phyloP scores from a whole-genome alignment of 2,797 vertebrate genomes.

The Semotilus atromaculatus region DNA sequence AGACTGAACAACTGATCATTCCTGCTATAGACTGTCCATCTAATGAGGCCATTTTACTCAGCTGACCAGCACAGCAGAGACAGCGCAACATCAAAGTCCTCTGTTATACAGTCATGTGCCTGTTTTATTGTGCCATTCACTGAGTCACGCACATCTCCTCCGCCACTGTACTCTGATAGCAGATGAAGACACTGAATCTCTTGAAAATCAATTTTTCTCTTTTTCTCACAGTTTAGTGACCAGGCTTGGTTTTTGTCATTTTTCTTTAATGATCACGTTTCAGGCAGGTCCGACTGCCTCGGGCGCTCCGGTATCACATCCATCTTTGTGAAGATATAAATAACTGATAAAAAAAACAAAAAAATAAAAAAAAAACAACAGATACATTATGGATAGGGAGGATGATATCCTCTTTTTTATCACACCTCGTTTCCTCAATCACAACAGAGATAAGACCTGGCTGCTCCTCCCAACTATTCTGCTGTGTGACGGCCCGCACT shows the following conservation, averaged over 20 bases:
- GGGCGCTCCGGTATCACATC: constrained; percentile 4
- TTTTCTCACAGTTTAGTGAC: constrained; percentile 27
- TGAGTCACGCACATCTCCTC: not conserved
- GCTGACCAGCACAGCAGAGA: constrained; percentile 21
- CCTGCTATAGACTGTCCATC: constrained; percentile 49
- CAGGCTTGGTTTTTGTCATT: not conserved
- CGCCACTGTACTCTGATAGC: not conserved
- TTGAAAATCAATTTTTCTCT: not conserved
- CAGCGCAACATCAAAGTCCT: constrained; percentile 40
- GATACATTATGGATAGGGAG: constrained; percentile 50
- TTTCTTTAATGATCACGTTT: not conserved
- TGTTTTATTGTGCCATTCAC: not conserved
- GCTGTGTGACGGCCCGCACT: not conserved
- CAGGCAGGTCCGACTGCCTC: not conserved
- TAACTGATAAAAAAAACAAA: constrained; percentile 28
- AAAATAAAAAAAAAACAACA: not conserved
- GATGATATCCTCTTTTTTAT: constrained; percentile 22
- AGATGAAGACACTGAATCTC: constrained; percentile 8
- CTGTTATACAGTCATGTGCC: constrained; percentile 21
- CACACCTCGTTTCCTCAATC: constrained; percentile 30
- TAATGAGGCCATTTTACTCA: constrained; percentile 54
- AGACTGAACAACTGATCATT: constrained; percentile 36
- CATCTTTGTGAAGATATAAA: constrained; percentile 50
- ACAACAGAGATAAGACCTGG: constrained; percentile 35
- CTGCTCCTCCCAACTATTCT: constrained; percentile 2